Conservation (phyloP, 2,113 vertebrate species). For the Tupaia tana region DNA sequence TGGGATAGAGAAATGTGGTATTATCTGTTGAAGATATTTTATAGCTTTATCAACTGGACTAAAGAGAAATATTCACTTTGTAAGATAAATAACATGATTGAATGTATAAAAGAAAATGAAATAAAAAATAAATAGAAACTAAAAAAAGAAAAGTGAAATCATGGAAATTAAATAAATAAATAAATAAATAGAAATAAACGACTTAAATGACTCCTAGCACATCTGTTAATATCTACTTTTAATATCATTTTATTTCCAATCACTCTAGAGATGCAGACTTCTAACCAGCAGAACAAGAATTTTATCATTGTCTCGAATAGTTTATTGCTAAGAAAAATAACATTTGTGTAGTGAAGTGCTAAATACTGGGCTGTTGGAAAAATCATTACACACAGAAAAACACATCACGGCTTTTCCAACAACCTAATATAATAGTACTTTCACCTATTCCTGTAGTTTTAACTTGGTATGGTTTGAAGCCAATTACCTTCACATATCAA, state of each 20-base stretch:
- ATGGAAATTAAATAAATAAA: too few species aligned
- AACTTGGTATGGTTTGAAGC: neutral
- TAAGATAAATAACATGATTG: too few species aligned
- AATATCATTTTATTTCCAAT: neutral
- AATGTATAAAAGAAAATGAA: too few species aligned
- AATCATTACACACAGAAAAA: too few species aligned
- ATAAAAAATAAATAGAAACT: too few species aligned
- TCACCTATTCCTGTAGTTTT: neutral
- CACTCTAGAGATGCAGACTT: neutral
- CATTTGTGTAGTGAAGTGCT: neutral
- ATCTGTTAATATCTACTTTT: neutral
- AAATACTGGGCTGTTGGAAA: neutral
- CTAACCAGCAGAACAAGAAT: neutral
- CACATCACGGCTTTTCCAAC: too few species aligned
- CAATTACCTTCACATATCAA: neutral
- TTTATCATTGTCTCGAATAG: neutral
- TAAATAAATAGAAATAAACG: neutral
- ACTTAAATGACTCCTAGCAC: neutral
- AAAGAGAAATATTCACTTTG: too few species aligned
- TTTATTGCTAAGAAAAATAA: neutral
- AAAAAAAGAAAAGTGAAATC: too few species aligned
- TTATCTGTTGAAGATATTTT: too few species aligned
- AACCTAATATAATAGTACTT: neutral
- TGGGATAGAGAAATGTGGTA: too few species aligned
- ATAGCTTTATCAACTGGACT: too few species aligned